These are phyloP conservation scores for Omphaloscelis lunosa DNA, from an alignment of 2,888 invertebrate genomes.

Conservation along the genomic window DNA sequence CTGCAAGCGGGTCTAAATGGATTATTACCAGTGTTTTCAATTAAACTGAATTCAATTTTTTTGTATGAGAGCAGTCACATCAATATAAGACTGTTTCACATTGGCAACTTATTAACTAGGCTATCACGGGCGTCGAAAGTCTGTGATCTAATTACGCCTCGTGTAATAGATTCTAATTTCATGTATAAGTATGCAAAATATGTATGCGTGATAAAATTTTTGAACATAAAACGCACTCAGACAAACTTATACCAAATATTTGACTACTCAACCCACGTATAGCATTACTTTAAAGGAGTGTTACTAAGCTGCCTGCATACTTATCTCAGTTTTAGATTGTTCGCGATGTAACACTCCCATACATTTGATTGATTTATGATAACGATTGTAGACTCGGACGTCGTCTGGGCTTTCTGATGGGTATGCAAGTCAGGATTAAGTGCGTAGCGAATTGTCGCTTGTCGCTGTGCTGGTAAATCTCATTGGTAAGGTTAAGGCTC, in stretches of 20 bases:
- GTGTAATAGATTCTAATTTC: not conserved
- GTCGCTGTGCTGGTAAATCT: not conserved
- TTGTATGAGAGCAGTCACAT: too few relatives aligned
- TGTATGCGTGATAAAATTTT: not conserved
- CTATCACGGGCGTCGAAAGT: not conserved
- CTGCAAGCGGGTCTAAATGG: too few relatives aligned
- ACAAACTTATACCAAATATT: not conserved
- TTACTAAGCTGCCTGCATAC: constrained; percentile 21
- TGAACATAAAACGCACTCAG: not conserved
- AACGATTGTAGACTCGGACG: constrained; percentile 28
- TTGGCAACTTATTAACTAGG: too few relatives aligned
- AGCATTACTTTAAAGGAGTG: constrained; percentile 13
- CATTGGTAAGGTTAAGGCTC: not conserved
- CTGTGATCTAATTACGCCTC: not conserved
- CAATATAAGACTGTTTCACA: too few relatives aligned
- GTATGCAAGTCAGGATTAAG: constrained; percentile 20
- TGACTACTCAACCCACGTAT: constrained; percentile 16
- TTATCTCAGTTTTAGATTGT: constrained; percentile 4
- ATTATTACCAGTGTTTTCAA: too few relatives aligned
- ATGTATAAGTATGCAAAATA: not conserved
- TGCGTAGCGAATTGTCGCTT: constrained; percentile 22
- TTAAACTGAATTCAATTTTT: too few relatives aligned
- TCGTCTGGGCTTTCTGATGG: constrained; percentile 24
- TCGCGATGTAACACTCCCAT: constrained; percentile 29
- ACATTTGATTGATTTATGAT: constrained; percentile 52